A percentile compares a stretch with the other conserved stretches of the same genome.
phyloP scores from a whole-genome alignment of 2,797 vertebrate species.

The Etheostoma perlongum region DNA sequence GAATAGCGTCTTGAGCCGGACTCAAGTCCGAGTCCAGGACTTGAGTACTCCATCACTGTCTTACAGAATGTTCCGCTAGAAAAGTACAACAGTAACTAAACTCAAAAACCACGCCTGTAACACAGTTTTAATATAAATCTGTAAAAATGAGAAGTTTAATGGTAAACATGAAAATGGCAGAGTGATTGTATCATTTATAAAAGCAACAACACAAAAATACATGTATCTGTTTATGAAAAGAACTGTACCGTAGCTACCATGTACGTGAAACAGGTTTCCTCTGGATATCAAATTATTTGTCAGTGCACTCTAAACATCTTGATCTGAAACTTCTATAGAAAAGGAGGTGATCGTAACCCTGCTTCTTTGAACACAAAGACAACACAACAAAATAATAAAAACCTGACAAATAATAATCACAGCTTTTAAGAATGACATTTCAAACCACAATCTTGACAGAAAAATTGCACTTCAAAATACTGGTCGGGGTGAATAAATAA shows the following conservation, averaged over 20 bases:
- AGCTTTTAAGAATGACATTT: constrained; percentile 87
- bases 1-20: too few species aligned
- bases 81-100: too few species aligned
- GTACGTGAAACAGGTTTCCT: constrained; percentile 64
- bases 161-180: constrained; percentile 78
- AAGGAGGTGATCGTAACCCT: constrained; percentile 69
- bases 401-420: constrained; percentile 73
- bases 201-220: constrained; percentile 79
- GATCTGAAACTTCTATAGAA: constrained; percentile 59
- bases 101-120: constrained; percentile 5
- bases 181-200: constrained; percentile 79
- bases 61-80: too few species aligned
- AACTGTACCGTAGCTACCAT: constrained; percentile 71
- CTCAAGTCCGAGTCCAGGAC: too few species aligned
- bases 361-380: constrained; percentile 69
- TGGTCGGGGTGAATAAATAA: constrained; percentile 80
- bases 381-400: constrained; percentile 39
- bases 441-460: constrained; percentile 87
- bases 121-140: constrained; percentile 81
- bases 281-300: constrained; percentile 66
- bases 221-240: constrained; percentile 73
- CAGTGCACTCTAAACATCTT: constrained; percentile 68
- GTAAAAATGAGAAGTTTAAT: constrained; percentile 84
- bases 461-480: constrained; percentile 85
- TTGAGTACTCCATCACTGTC: too few species aligned